phyloP scores from a whole-genome alignment of 2,113 vertebrate genomes.

The Lipotes vexillifer region DNA sequence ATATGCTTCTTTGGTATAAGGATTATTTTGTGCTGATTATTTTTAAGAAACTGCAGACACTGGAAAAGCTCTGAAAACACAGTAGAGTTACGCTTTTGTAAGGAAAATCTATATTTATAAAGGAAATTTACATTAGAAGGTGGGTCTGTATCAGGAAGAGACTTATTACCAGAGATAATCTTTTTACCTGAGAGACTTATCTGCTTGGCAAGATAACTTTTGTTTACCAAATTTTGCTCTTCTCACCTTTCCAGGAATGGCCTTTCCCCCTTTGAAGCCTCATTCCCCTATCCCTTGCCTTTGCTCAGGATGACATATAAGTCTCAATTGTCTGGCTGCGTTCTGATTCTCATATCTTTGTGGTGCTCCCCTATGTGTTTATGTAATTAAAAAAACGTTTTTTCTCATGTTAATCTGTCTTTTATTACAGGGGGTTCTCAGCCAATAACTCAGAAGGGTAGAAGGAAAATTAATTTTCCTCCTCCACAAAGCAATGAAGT shows the following conservation, averaged over 20 bases:
- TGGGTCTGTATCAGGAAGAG: background rate
- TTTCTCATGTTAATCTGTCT: background rate
- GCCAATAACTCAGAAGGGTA: background rate
- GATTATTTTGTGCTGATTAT: background rate
- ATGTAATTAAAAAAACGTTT: background rate
- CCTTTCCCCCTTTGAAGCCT: background rate
- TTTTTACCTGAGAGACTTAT: background rate
- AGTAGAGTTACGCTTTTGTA: background rate
- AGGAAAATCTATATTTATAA: background rate
- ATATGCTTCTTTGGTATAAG: background rate
- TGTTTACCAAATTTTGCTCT: background rate
- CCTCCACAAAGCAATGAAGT: background rate
- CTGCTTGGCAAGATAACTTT: background rate
- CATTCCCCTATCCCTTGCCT: background rate
- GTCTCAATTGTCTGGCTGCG: background rate
- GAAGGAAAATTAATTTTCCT: slow-evolving; percentile 1
- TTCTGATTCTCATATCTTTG: background rate
- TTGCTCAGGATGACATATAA: background rate
- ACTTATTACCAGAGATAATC: background rate
- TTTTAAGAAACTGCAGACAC: background rate
- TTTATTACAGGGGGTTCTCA: background rate
- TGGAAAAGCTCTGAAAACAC: background rate
- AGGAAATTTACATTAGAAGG: background rate
- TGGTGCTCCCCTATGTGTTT: background rate
- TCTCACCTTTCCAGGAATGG: background rate